These are phyloP conservation scores for Echiichthys vipera DNA, from an alignment of 2,797 vertebrate genomes.

Conservation along the genomic window DNA sequence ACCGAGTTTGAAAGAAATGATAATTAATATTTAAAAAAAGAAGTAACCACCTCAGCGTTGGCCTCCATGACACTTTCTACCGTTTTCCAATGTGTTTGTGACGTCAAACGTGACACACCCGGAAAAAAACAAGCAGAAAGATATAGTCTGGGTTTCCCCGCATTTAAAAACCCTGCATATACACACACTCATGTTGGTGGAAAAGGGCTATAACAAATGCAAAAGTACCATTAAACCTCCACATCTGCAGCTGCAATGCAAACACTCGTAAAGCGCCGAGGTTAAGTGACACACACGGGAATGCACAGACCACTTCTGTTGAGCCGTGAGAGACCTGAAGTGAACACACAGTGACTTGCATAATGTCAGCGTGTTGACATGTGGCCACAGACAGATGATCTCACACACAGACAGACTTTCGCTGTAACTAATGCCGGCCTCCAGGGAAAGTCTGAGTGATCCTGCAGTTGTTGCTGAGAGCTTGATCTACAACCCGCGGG, in stretches of 20 bases:
- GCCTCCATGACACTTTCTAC: too few species aligned
- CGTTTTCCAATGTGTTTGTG: too few species aligned
- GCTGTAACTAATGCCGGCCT: conserved; percentile 22
- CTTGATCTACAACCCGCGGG: conserved; percentile 12
- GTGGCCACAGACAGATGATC: conserved; percentile 50
- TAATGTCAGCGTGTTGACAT: conserved; percentile 49
- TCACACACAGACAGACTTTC: conserved; percentile 38
- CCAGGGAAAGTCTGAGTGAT: conserved; percentile 9
- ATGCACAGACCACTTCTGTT: conserved; percentile 4
- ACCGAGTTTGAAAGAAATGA: too few species aligned
- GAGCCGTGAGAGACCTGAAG: conserved; percentile 10
- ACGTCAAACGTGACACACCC: too few species aligned
- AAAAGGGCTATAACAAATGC: too few species aligned
- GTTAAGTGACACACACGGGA: conserved; percentile 20
- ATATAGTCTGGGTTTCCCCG: too few species aligned
- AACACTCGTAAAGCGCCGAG: conserved; percentile 17
- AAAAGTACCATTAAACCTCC: background rate
- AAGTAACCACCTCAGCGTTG: too few species aligned
- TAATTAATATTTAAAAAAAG: too few species aligned
- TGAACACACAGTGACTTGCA: conserved; percentile 26
- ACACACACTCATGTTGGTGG: too few species aligned
- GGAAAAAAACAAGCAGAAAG: too few species aligned
- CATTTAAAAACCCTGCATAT: too few species aligned
- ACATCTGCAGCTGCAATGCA: conserved; percentile 22
- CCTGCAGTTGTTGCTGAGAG: conserved; percentile 45